A percentile compares a stretch with the other conserved stretches of the same genome.
phyloP scores from a whole-genome alignment of 1,140 invertebrate species.

The Dendroctonus valens region DNA sequence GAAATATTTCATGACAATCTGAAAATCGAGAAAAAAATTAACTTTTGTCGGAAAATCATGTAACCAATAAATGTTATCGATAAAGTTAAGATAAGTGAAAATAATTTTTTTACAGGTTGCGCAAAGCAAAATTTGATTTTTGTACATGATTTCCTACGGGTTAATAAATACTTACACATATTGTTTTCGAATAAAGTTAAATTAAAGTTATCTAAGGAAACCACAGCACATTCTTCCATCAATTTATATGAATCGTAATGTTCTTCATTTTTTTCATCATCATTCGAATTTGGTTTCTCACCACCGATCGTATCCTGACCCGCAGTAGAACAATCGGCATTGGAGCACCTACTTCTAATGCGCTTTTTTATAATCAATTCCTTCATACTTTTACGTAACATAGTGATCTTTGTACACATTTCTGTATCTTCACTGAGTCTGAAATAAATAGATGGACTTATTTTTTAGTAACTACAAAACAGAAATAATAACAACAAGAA shows the following conservation, averaged over 20 bases:
- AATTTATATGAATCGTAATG: constrained; percentile 28
- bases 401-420: constrained; percentile 44
- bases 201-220: constrained; percentile 30
- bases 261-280: too few species aligned
- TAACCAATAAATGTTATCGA: too few species aligned
- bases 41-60: too few species aligned
- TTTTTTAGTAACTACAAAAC: too few species aligned
- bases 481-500: constrained; percentile 25
- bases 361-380: constrained; percentile 31
- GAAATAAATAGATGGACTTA: too few species aligned
- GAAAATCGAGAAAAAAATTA: too few species aligned
- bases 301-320: not conserved
- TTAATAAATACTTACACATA: constrained; percentile 25
- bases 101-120: too few species aligned
- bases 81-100: not conserved
- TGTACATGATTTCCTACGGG: not conserved
- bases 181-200: constrained; percentile 37
- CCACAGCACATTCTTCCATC: constrained; percentile 31
- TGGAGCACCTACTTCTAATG: constrained; percentile 11
- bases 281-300: not conserved
- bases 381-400: constrained; percentile 37
- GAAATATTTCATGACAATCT: too few species aligned
- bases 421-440: constrained; percentile 44
- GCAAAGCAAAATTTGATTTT: too few species aligned
- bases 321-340: not conserved